These are phyloP conservation scores for Centruroides sculpturatus DNA, from an alignment of 1,140 invertebrate genomes.

Conservation along the genomic window DNA sequence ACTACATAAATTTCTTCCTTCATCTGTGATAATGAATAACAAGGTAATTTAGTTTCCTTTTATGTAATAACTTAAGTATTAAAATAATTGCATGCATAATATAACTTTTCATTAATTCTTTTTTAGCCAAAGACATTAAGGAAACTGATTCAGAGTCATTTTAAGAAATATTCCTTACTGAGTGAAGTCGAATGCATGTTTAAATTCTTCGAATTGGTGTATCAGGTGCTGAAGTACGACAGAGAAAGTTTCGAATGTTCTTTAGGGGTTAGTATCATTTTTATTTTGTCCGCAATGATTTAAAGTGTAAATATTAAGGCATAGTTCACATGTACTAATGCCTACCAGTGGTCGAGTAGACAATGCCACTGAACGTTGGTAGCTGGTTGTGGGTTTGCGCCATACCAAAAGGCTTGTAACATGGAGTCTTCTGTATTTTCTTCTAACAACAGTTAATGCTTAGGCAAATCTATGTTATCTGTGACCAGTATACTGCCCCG, in stretches of 20 bases:
- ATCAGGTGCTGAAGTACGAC: constrained; percentile 70
- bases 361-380: no score
- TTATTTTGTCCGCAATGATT: no score
- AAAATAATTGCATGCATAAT: neutral
- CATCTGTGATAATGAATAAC: constrained; percentile 62
- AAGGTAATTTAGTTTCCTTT: constrained; percentile 40
- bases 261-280: no score
- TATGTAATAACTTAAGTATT: neutral
- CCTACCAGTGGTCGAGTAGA: constrained; percentile 23
- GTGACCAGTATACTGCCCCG: no score
- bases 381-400: no score
- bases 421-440: no score
- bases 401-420: no score
- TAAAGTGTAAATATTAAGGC: no score
- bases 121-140: constrained; percentile 49
- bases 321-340: no score
- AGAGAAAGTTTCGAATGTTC: constrained; percentile 71
- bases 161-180: constrained; percentile 66
- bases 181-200: constrained; percentile 57
- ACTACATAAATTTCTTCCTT: constrained; percentile 83
- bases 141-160: constrained; percentile 81
- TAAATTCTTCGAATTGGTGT: constrained; percentile 76
- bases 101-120: constrained; percentile 7
- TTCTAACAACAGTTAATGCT: no score
- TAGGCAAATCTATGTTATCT: no score